Percentiles rank a stretch among this genome's conserved stretches.
phyloP scores from a whole-genome alignment of 2,797 vertebrate species.

The Sorex maritimensis region DNA sequence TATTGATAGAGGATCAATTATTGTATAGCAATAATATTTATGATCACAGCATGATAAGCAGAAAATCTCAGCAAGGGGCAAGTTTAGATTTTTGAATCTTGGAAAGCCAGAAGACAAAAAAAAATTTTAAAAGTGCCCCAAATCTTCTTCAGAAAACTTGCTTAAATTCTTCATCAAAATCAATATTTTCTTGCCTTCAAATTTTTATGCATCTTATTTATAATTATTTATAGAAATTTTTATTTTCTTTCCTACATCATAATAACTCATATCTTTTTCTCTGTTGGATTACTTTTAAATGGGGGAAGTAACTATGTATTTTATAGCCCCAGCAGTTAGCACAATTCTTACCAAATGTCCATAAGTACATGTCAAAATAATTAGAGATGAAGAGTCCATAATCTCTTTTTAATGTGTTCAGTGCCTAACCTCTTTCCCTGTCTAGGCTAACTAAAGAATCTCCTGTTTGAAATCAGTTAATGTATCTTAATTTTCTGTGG shows the following conservation, averaged over 20 bases:
- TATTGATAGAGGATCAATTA: constrained; percentile 22
- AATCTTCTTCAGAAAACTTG: not conserved
- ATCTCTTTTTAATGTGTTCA: not conserved
- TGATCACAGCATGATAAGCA: not conserved
- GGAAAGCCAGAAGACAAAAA: constrained; percentile 28
- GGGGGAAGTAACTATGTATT: not conserved
- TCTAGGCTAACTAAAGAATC: constrained; percentile 52
- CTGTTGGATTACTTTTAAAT: not conserved
- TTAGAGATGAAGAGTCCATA: not conserved
- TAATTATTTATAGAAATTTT: not conserved
- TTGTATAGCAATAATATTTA: constrained; percentile 12
- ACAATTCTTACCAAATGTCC: constrained; percentile 11
- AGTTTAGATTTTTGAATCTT: constrained; percentile 22
- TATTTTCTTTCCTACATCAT: not conserved
- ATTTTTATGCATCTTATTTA: not conserved
- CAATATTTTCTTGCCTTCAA: not conserved
- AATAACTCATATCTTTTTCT: constrained; percentile 36
- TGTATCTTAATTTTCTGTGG: constrained; percentile 77
- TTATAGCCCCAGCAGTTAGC: not conserved
- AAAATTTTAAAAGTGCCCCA: not conserved
- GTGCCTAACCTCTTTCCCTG: not conserved
- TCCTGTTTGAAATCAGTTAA: constrained; percentile 72
- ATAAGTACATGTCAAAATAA: constrained; percentile 6
- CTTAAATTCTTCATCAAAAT: not conserved
- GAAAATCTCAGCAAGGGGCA: not conserved